These are phyloP conservation scores for Pyrocephalus nanus DNA, from an alignment of 2,797 vertebrate genomes.

Conservation along the genomic window DNA sequence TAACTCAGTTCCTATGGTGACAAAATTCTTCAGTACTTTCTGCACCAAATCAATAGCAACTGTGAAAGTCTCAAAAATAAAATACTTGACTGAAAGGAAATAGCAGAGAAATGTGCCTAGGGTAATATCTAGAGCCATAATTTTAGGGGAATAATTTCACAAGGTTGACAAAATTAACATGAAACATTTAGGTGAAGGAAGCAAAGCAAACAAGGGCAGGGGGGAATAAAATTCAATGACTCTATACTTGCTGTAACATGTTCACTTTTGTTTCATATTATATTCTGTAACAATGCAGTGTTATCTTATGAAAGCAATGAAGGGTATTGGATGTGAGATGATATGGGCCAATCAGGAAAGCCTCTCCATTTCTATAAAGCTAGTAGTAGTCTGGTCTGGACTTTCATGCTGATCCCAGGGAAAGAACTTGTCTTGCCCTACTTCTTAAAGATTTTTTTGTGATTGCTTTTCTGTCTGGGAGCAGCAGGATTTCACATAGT, in stretches of 20 bases:
- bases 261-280: background rate
- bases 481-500: background rate
- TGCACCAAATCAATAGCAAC: background rate
- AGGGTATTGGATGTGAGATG: background rate
- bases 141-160: background rate
- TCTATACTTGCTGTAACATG: background rate
- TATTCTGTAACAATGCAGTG: background rate
- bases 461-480: background rate
- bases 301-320: background rate
- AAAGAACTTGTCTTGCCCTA: background rate
- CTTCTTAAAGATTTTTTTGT: background rate
- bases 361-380: background rate
- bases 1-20: conserved; percentile 14
- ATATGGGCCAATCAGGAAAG: background rate
- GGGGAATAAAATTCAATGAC: background rate
- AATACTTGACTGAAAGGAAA: background rate
- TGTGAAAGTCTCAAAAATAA: conserved; percentile 27
- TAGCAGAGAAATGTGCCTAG: background rate
- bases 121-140: background rate
- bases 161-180: background rate
- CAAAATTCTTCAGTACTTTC: conserved; percentile 17
- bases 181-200: background rate
- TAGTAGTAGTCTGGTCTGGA: background rate
- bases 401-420: background rate
- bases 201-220: background rate